These are phyloP conservation scores for Quiscalus mexicanus DNA, from an alignment of 2,113 vertebrate genomes.

Conservation along the genomic window DNA sequence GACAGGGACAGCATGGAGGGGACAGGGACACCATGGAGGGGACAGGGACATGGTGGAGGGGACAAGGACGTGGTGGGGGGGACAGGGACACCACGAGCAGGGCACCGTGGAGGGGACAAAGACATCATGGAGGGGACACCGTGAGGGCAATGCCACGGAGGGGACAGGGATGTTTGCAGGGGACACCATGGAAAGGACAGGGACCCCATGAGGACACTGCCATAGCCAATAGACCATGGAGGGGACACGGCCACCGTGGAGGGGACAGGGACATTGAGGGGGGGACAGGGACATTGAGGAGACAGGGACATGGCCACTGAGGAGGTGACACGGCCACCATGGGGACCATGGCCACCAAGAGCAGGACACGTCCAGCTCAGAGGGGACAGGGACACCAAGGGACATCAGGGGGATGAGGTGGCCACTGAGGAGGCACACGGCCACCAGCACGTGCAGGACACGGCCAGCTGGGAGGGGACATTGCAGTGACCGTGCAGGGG, in stretches of 20 bases:
- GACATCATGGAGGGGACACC: no score
- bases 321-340: background rate
- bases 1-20: background rate
- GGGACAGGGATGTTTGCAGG: background rate
- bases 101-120: no score
- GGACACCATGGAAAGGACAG: background rate
- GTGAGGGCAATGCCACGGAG: no score
- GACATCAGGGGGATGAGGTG: background rate
- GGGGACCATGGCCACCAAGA: background rate
- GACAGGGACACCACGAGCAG: no score
- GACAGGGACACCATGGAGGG: no score
- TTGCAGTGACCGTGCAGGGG: background rate
- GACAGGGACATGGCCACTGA: background rate
- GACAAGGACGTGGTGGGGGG: no score
- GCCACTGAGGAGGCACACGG: background rate
- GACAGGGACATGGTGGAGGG: no score
- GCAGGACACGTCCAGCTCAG: background rate
- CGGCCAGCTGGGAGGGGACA: background rate
- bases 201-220: no score
- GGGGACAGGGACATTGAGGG: no score
- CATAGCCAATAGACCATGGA: background rate
- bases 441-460: background rate
- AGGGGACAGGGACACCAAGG: background rate
- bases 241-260: no score
- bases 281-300: background rate